Conservation (phyloP, 2,113 vertebrate genomes). For the cattle (Bos taurus) region DNA sequence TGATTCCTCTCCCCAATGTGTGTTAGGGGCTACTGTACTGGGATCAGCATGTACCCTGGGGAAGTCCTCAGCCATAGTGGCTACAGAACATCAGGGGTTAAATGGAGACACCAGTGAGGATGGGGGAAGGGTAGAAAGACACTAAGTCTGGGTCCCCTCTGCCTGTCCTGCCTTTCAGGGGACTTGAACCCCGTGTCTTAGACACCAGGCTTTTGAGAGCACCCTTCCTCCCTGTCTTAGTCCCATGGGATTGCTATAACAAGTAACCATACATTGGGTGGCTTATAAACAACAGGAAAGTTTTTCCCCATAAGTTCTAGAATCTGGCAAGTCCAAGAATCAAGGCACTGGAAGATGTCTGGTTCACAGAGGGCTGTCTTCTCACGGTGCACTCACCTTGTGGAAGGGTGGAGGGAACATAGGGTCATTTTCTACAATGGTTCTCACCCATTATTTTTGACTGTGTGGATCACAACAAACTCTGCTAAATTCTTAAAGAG, state of each 20-base stretch:
- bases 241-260: neutral
- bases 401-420: too few relatives aligned
- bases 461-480: too few relatives aligned
- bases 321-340: neutral
- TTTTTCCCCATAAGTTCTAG: neutral
- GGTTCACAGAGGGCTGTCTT: neutral
- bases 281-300: neutral
- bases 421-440: too few relatives aligned
- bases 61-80: neutral
- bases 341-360: neutral
- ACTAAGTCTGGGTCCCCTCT: neutral
- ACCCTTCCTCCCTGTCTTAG: neutral
- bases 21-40: neutral
- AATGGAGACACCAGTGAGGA: neutral
- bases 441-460: too few relatives aligned
- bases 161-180: neutral
- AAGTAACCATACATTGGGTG: neutral
- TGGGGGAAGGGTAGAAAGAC: neutral
- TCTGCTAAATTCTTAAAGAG: too few relatives aligned
- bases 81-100: neutral
- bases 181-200: neutral
- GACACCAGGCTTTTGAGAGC: neutral
- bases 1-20: neutral
- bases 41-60: neutral
- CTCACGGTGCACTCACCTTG: too few relatives aligned